These are phyloP conservation scores for Rynchops niger DNA, from an alignment of 2,113 vertebrate species.

Conservation along the genomic window DNA sequence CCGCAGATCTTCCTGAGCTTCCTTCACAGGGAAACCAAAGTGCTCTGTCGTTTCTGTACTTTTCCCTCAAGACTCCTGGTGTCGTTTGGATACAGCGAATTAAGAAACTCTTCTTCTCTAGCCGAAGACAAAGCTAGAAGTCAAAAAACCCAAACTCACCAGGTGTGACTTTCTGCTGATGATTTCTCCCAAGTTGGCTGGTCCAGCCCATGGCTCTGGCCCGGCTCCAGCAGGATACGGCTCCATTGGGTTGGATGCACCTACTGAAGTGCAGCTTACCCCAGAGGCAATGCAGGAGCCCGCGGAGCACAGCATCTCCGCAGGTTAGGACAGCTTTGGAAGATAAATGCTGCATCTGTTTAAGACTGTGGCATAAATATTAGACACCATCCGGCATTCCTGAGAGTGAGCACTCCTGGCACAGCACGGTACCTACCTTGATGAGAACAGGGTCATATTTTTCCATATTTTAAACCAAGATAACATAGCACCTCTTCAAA, in stretches of 20 bases:
- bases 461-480: neutral
- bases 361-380: neutral
- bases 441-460: neutral
- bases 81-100: fast-evolving
- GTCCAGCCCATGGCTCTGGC: neutral
- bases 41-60: neutral
- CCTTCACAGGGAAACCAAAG: neutral
- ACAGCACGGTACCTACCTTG: neutral
- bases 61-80: neutral
- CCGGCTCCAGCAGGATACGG: neutral
- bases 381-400: neutral
- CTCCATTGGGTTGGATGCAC: fast-evolving
- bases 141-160: neutral
- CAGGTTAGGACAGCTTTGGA: neutral
- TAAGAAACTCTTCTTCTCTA: neutral
- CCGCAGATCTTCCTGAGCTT: neutral
- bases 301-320: fast-evolving
- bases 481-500: neutral
- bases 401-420: neutral
- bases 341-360: neutral
- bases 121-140: neutral
- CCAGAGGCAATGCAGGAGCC: fast-evolving
- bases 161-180: neutral
- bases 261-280: neutral
- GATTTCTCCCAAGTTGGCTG: neutral